Conservation (phyloP, 2,797 vertebrate genomes). For the Glyptemys insculpta region DNA sequence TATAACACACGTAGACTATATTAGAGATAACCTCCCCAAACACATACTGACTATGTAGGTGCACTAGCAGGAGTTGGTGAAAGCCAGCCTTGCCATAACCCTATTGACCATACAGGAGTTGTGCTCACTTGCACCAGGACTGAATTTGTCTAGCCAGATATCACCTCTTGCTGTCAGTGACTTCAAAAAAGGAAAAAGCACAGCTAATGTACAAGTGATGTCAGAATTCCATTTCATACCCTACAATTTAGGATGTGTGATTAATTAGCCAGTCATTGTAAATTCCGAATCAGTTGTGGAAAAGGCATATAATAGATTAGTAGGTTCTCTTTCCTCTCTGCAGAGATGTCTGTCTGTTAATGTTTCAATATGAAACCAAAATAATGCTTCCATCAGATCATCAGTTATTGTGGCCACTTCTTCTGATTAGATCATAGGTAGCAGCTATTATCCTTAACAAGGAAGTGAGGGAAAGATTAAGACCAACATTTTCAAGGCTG, state of each 20-base stretch:
- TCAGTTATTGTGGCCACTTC: neutral
- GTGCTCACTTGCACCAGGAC: no score
- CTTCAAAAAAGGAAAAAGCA: slow-evolving; percentile 12
- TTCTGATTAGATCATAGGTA: neutral
- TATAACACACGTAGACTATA: neutral
- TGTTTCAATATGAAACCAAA: slow-evolving; percentile 13
- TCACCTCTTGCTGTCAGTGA: slow-evolving; percentile 34
- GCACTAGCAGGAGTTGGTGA: neutral
- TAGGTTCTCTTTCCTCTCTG: neutral
- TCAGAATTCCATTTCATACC: neutral
- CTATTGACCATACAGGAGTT: neutral
- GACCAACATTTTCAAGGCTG: neutral
- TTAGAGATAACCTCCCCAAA: neutral
- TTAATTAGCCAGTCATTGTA: slow-evolving; percentile 37
- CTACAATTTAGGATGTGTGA: rapidly evolving
- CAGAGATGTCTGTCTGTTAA: slow-evolving; percentile 2
- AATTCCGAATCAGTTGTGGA: slow-evolving; percentile 27
- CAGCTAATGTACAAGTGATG: slow-evolving; percentile 3
- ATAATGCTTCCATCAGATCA: neutral
- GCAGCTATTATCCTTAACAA: neutral
- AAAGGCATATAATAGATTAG: neutral
- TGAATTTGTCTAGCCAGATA: neutral
- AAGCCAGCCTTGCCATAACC: neutral
- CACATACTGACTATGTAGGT: neutral
- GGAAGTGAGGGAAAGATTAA: slow-evolving; percentile 5